These are phyloP conservation scores for Semotilus atromaculatus DNA, from an alignment of 2,797 vertebrate genomes.

Conservation along the genomic window DNA sequence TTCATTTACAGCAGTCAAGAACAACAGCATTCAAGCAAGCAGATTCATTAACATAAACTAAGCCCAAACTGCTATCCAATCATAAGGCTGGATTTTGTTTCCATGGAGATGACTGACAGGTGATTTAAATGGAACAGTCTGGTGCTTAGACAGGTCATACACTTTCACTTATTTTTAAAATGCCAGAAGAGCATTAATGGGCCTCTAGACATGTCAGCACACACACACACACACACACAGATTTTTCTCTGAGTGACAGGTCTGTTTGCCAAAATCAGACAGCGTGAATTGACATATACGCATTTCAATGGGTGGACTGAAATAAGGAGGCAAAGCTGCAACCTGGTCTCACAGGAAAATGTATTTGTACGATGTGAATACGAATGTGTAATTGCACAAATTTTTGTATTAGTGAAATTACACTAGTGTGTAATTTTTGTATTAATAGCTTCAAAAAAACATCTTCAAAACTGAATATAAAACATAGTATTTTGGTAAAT, in stretches of 20 bases:
- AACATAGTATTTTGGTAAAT: too few relatives aligned
- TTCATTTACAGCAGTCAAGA: constrained; percentile 2
- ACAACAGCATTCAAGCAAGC: constrained; percentile 8
- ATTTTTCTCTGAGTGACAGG: neutral
- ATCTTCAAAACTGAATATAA: too few relatives aligned
- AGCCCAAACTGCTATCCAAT: neutral
- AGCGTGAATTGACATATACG: neutral
- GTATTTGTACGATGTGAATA: too few relatives aligned
- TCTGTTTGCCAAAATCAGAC: constrained; percentile 1
- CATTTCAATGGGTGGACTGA: neutral
- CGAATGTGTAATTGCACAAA: too few relatives aligned
- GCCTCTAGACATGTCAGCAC: neutral
- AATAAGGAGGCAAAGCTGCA: neutral
- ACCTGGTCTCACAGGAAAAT: too few relatives aligned
- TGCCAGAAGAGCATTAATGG: constrained; percentile 16
- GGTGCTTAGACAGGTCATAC: constrained; percentile 11
- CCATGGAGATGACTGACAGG: constrained; percentile 18
- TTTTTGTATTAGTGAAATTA: too few relatives aligned
- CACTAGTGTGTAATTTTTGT: too few relatives aligned
- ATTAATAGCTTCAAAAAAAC: neutral
- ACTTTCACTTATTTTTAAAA: constrained; percentile 21
- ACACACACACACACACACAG: neutral
- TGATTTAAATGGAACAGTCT: neutral
- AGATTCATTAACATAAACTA: neutral
- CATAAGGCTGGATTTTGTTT: constrained; percentile 2